phyloP scores from a whole-genome alignment of 2,888 invertebrate genomes.

The Criorhina ranunculi region DNA sequence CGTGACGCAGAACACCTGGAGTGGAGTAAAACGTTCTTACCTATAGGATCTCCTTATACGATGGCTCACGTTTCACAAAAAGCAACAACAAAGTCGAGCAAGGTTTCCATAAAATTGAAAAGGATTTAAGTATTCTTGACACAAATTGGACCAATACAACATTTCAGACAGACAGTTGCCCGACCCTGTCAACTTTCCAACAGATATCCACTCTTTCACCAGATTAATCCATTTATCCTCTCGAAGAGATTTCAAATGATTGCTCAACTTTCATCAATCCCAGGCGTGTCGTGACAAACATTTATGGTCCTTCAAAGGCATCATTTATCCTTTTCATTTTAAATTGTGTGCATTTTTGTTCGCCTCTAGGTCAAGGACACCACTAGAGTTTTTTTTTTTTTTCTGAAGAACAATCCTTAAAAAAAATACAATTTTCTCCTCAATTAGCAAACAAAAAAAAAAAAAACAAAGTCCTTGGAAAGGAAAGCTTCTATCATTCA shows the following conservation, averaged over 20 bases:
- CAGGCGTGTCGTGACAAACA: slow-evolving; percentile 8
- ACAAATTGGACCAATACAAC: too few relatives aligned
- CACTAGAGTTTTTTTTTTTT: not conserved
- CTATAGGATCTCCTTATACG: too few relatives aligned
- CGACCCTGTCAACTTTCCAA: too few relatives aligned
- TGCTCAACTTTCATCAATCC: not conserved
- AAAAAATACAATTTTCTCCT: slow-evolving; percentile 35
- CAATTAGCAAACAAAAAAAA: slow-evolving; percentile 14
- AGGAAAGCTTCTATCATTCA: not conserved
- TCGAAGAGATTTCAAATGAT: not conserved
- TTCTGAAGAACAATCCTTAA: not conserved
- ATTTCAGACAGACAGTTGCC: too few relatives aligned
- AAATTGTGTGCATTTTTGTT: not conserved
- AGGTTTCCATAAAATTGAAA: too few relatives aligned
- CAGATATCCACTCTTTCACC: too few relatives aligned
- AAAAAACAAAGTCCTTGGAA: slow-evolving; percentile 3
- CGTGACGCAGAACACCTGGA: too few relatives aligned
- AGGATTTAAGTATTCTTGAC: too few relatives aligned
- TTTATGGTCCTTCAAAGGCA: not conserved
- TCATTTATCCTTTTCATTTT: not conserved
- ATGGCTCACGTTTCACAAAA: too few relatives aligned
- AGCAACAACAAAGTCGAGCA: too few relatives aligned
- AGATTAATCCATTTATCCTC: too few relatives aligned
- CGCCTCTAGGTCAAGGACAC: not conserved
- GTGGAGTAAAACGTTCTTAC: too few relatives aligned